Evolutionary conservation across 37 sponge, comb jelly and placozoan genomes (phyloP).

Genomic region (Chondrosia reniformis): DNA sequence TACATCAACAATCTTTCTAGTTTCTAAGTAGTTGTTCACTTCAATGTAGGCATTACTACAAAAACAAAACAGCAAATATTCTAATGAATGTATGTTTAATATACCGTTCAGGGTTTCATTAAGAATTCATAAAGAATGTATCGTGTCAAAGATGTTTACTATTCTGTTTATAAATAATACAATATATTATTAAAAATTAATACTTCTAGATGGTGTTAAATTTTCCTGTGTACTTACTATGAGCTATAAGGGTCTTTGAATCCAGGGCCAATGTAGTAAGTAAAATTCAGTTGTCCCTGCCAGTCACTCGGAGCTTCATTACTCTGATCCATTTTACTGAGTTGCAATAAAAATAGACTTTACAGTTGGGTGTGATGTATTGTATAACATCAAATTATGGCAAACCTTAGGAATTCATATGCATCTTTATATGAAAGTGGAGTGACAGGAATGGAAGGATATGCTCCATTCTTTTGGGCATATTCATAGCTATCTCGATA

Average conservation of each 20-base stretch:
- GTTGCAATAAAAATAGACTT: background rate
- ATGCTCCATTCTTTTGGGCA: slow-evolving; percentile 12
- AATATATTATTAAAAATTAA: no score
- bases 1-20: slow-evolving; percentile 69
- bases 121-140: no score
- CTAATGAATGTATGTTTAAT: background rate
- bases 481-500: slow-evolving; percentile 52
- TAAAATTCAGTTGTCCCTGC: slow-evolving; percentile 49
- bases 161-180: no score
- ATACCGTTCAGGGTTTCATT: background rate
- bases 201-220: no score
- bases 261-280: slow-evolving; percentile 54
- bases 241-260: slow-evolving; percentile 5
- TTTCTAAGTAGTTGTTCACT: slow-evolving; percentile 66
- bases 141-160: no score
- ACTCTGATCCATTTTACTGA: background rate
- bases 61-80: background rate
- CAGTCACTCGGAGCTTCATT: slow-evolving; percentile 45
- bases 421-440: slow-evolving; percentile 81
- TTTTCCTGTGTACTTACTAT: background rate
- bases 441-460: slow-evolving; percentile 79
- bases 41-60: slow-evolving; percentile 42
- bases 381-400: background rate
- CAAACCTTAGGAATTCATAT: slow-evolving; percentile 53
- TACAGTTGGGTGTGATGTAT: background rate